Evolutionary conservation across 2,113 vertebrate species (phyloP).

Genomic region (Apeltes quadracus): DNA sequence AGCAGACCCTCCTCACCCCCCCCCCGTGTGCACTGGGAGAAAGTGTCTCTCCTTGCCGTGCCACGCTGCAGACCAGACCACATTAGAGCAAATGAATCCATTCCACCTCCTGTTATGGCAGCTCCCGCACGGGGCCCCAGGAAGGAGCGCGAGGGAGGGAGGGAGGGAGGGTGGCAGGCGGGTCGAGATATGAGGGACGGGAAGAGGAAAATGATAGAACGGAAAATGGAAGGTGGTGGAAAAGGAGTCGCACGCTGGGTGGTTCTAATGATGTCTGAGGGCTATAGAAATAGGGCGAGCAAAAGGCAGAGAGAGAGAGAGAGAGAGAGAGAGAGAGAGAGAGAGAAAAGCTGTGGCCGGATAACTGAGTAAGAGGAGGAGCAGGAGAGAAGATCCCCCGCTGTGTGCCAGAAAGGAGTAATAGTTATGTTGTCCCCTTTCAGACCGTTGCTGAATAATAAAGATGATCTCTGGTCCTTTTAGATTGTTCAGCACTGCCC

Average conservation of each 20-base stretch:
- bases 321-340: slow-evolving; percentile 38
- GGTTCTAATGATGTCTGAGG: slow-evolving; percentile 77
- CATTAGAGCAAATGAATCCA: slow-evolving; percentile 86
- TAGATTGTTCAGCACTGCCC: slow-evolving; percentile 29
- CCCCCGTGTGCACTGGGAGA: slow-evolving; percentile 56
- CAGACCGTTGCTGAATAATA: slow-evolving; percentile 55
- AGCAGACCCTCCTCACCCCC: slow-evolving; percentile 55
- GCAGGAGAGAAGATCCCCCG: slow-evolving; percentile 41
- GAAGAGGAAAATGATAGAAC: slow-evolving; percentile 73
- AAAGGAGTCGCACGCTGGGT: slow-evolving; percentile 73
- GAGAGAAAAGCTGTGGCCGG: slow-evolving; percentile 39
- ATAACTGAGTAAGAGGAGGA: slow-evolving; percentile 41
- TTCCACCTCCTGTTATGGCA: slow-evolving; percentile 83
- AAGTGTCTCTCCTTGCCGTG: slow-evolving; percentile 77
- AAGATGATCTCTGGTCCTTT: slow-evolving; percentile 49
- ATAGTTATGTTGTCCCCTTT: slow-evolving; percentile 36
- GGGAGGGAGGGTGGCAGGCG: slow-evolving; percentile 55
- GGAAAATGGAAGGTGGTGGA: slow-evolving; percentile 77
- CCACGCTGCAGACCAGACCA: slow-evolving; percentile 83
- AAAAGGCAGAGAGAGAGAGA: slow-evolving; percentile 51
- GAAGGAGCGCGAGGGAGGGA: slow-evolving; percentile 55
- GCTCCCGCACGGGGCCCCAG: slow-evolving; percentile 73
- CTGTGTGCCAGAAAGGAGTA: slow-evolving; percentile 43
- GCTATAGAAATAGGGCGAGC: slow-evolving; percentile 58
- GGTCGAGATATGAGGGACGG: slow-evolving; percentile 68